A percentile compares a stretch with the other conserved stretches of the same genome.
Conservation (phyloP, 2,113 vertebrate species). For the Leiothrix lutea region DNA sequence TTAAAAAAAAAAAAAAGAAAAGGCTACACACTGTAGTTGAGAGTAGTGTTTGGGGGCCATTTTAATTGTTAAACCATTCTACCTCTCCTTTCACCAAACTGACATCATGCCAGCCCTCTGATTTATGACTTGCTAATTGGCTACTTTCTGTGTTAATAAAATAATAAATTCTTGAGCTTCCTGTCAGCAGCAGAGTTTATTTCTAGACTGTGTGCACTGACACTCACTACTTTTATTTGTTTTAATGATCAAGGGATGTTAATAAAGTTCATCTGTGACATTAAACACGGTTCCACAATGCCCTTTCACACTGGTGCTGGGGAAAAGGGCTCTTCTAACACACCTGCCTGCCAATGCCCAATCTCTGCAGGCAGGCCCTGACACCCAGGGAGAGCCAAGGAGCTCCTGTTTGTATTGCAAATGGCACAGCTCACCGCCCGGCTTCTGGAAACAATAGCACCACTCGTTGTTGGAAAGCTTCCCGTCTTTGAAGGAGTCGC, state of each 20-base stretch:
- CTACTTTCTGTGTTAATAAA: not conserved
- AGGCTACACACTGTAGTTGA: not conserved
- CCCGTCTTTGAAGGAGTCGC: slow-evolving; percentile 89
- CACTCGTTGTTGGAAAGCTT: slow-evolving; percentile 88
- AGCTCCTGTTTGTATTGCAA: not conserved
- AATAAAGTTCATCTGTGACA: not conserved
- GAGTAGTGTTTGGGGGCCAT: slow-evolving; percentile 19
- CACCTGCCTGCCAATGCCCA: not conserved
- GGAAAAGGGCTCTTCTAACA: not conserved
- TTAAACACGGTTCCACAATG: not conserved
- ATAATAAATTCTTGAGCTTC: not conserved
- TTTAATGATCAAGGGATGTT: not conserved
- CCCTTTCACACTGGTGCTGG: not conserved
- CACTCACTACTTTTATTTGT: not conserved
- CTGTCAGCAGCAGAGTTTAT: not conserved
- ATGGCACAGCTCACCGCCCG: slow-evolving; percentile 65
- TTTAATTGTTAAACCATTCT: slow-evolving; percentile 6
- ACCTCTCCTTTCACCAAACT: not conserved
- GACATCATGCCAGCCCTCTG: not conserved
- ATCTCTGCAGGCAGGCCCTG: not conserved
- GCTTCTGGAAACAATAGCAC: slow-evolving; percentile 90
- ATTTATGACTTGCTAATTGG: slow-evolving; percentile 16
- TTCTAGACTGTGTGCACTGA: not conserved
- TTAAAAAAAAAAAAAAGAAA: slow-evolving; percentile 45
- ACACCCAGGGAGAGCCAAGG: not conserved